Conservation (phyloP, 1,140 invertebrate species). For the Conus betulinus region DNA sequence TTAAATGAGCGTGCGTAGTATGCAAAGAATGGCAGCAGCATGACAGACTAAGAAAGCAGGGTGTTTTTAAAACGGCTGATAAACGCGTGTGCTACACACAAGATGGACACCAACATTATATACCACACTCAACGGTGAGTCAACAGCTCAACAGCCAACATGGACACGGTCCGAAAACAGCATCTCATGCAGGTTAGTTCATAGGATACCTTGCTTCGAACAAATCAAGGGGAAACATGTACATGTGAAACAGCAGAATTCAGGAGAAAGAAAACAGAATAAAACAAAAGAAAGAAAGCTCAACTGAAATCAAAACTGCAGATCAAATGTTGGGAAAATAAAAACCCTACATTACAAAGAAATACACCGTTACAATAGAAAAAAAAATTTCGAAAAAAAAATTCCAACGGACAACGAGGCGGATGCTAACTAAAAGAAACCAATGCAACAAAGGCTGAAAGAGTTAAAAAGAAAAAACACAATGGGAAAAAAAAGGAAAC, state of each 20-base stretch:
- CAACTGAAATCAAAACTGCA: background rate
- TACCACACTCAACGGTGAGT: background rate
- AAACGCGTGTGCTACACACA: background rate
- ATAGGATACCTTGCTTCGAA: background rate
- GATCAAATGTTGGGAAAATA: background rate
- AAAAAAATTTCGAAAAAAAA: background rate
- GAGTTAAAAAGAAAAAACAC: slow-evolving; percentile 15
- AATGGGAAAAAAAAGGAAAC: slow-evolving; percentile 22
- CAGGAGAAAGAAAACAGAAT: no score
- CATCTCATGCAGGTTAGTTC: slow-evolving; percentile 38
- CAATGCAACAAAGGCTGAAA: slow-evolving; percentile 17
- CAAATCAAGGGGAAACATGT: no score
- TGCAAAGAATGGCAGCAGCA: background rate
- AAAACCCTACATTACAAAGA: background rate
- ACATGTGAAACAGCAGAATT: no score
- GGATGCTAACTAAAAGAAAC: slow-evolving; percentile 6
- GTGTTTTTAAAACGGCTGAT: background rate
- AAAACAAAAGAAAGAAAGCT: background rate
- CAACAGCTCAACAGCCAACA: slow-evolving; percentile 27
- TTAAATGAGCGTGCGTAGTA: background rate
- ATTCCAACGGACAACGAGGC: background rate
- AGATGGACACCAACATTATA: background rate
- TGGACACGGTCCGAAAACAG: background rate
- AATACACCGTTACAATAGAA: background rate
- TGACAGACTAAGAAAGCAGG: background rate